phyloP scores from a whole-genome alignment of 2,888 invertebrate species.

The Imbricaverruca yamaguchii region DNA sequence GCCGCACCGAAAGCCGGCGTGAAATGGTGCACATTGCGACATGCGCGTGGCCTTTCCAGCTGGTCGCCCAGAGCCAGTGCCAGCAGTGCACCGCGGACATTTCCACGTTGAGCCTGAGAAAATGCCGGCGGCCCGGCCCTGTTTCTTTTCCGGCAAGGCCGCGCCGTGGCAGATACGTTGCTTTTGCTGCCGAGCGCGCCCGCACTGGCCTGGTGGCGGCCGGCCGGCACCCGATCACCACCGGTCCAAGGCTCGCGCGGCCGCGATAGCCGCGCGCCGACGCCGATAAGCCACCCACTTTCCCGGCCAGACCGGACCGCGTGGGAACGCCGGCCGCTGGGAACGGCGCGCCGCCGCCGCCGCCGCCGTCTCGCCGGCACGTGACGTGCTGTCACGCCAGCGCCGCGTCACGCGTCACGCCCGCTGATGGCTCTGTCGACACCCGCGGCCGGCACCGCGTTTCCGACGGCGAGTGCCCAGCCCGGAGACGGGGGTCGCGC shows the following conservation, averaged over 20 bases:
- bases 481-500: too few relatives aligned
- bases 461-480: too few relatives aligned
- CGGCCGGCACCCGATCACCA: not conserved
- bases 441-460: not conserved
- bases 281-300: not conserved
- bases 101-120: not conserved
- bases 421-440: constrained; percentile 8
- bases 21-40: too few relatives aligned
- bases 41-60: too few relatives aligned
- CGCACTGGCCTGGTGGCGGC: not conserved
- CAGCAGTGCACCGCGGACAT: not conserved
- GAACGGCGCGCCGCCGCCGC: not conserved
- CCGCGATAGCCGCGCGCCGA: not conserved
- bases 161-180: not conserved
- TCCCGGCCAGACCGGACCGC: not conserved
- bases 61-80: too few relatives aligned
- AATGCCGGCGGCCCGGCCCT: not conserved
- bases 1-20: too few relatives aligned
- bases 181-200: not conserved
- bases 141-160: not conserved
- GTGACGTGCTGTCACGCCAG: not conserved
- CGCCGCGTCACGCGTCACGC: not conserved
- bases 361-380: too few relatives aligned
- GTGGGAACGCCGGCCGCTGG: not conserved
- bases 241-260: not conserved